Conservation (phyloP, 1,140 invertebrate species). For the Neuroterus valhalla region DNA sequence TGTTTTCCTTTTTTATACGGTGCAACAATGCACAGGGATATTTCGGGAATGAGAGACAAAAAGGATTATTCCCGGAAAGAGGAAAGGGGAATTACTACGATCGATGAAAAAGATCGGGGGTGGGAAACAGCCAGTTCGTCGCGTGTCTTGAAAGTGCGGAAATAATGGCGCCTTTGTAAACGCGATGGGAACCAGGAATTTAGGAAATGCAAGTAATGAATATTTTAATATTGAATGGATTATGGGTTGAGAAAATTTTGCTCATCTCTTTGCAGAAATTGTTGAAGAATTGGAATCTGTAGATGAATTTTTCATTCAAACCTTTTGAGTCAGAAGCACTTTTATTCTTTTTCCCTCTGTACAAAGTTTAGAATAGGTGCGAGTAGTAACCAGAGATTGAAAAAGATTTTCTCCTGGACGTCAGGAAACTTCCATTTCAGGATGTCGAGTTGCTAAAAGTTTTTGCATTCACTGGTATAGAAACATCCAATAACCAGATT, state of each 20-base stretch:
- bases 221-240: too few relatives aligned
- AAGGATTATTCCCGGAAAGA: conserved; percentile 59
- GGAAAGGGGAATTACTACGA: conserved; percentile 56
- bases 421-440: conserved; percentile 14
- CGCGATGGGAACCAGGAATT: background rate
- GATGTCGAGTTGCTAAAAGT: conserved; percentile 13
- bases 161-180: conserved; percentile 8
- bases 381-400: background rate
- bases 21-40: conserved; percentile 55
- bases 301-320: background rate
- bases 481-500: conserved; percentile 20
- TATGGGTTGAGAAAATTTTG: background rate
- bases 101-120: conserved; percentile 50
- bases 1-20: conserved; percentile 43
- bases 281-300: background rate
- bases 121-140: conserved; percentile 51
- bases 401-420: background rate
- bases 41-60: conserved; percentile 57
- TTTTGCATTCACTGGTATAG: background rate
- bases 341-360: background rate
- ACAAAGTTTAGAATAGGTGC: background rate
- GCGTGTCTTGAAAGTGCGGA: conserved; percentile 46
- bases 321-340: background rate
- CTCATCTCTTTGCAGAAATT: background rate
- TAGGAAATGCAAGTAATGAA: background rate